Evolutionary conservation across 1,140 invertebrate genomes (phyloP).

Genomic region (Hestina assimilis): DNA sequence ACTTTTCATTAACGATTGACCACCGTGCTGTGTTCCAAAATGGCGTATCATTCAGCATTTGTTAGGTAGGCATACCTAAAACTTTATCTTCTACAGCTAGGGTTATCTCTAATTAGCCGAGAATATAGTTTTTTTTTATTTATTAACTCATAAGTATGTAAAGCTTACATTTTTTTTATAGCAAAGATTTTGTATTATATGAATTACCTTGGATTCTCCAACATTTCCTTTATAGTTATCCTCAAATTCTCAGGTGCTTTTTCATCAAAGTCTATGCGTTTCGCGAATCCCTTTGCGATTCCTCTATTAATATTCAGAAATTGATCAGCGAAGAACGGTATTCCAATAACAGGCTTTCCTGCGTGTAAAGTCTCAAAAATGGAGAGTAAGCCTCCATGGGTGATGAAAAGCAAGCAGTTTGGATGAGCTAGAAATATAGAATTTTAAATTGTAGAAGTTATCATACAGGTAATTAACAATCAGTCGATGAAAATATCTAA

Average conservation of each 20-base stretch:
- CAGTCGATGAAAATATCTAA: too few relatives aligned
- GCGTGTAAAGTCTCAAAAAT: slow-evolving; percentile 82
- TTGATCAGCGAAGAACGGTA: slow-evolving; percentile 84
- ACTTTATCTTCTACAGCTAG: too few relatives aligned
- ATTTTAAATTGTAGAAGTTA: background rate
- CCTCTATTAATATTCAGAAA: slow-evolving; percentile 65
- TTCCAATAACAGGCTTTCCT: slow-evolving; percentile 82
- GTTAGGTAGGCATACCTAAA: too few relatives aligned
- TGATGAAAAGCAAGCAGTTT: slow-evolving; percentile 82
- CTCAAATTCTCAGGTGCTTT: slow-evolving; percentile 28
- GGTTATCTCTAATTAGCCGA: too few relatives aligned
- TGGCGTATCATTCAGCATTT: too few relatives aligned
- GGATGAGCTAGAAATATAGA: slow-evolving; percentile 79
- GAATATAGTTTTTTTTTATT: too few relatives aligned
- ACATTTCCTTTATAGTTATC: slow-evolving; percentile 39
- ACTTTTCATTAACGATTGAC: too few relatives aligned
- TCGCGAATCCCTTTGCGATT: slow-evolving; percentile 40
- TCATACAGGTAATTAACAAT: too few relatives aligned
- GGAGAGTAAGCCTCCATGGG: slow-evolving; percentile 84
- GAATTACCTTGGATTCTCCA: slow-evolving; percentile 39
- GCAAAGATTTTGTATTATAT: background rate
- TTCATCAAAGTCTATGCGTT: slow-evolving; percentile 24
- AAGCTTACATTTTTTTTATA: background rate
- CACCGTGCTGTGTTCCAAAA: too few relatives aligned
- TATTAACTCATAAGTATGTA: background rate